Conservation (phyloP, 1,140 invertebrate genomes). For the Panagrolaimus sp. region DNA sequence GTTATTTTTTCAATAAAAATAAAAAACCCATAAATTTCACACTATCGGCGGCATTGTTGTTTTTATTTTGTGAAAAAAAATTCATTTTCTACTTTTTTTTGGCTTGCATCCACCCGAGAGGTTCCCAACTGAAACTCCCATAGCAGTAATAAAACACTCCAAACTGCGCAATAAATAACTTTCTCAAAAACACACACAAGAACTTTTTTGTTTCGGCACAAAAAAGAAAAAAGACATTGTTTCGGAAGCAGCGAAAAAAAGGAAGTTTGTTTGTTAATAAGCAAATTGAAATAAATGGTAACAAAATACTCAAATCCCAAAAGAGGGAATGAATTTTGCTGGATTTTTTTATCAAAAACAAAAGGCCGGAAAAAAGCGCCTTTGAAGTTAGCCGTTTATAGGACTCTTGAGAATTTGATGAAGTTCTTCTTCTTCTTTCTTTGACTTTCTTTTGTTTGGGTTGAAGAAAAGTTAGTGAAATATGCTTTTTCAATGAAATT, state of each 20-base stretch:
- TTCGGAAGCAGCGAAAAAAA: not conserved
- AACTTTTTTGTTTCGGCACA: too few relatives aligned
- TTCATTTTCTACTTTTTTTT: not conserved
- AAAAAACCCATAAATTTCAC: too few relatives aligned
- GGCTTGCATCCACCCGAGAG: not conserved
- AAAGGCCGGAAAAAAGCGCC: not conserved
- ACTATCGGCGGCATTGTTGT: too few relatives aligned
- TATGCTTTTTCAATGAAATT: too few relatives aligned
- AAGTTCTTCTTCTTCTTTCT: not conserved
- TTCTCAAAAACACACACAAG: not conserved
- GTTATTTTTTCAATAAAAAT: too few relatives aligned
- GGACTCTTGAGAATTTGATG: conserved; percentile 9
- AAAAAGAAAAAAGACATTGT: too few relatives aligned
- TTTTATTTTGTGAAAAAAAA: not conserved
- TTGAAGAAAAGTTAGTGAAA: too few relatives aligned
- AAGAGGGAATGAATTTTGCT: not conserved
- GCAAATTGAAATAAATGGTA: conserved; percentile 11
- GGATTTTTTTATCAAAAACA: not conserved
- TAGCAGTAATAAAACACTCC: conserved; percentile 16
- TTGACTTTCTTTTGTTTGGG: too few relatives aligned
- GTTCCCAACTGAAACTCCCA: not conserved
- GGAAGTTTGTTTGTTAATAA: conserved; percentile 7
- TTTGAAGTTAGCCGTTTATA: conserved; percentile 18
- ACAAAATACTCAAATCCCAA: not conserved
- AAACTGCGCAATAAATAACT: conserved; percentile 19